Percentiles rank a stretch among this genome's conserved stretches.
These are phyloP conservation scores for Xiphophorus couchianus DNA, from an alignment of 2,113 vertebrate genomes.

Conservation along the genomic window DNA sequence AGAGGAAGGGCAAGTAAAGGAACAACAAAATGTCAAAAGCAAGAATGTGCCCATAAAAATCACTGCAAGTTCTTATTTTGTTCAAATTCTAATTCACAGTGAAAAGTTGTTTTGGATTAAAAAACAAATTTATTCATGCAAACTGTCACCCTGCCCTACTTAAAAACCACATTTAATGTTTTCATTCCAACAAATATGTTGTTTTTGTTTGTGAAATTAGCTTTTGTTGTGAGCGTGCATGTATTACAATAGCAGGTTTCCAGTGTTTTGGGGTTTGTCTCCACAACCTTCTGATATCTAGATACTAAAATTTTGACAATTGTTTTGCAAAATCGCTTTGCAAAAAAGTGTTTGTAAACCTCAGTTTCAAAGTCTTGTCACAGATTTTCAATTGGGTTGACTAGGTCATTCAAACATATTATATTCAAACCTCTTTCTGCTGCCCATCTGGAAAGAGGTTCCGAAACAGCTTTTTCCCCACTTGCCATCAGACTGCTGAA, in stretches of 20 bases:
- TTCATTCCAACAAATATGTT: background rate
- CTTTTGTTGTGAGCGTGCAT: background rate
- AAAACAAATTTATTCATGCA: slow-evolving; percentile 4
- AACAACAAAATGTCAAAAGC: slow-evolving; percentile 18
- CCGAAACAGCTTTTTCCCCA: too few relatives aligned
- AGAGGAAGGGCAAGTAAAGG: slow-evolving; percentile 35
- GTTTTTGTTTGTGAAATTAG: background rate
- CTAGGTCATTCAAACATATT: too few relatives aligned
- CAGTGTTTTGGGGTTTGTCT: background rate
- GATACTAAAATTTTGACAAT: background rate
- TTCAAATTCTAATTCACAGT: slow-evolving; percentile 3
- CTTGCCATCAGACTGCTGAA: too few relatives aligned
- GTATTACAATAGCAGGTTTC: background rate
- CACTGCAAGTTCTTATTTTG: slow-evolving; percentile 26
- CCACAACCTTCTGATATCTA: background rate
- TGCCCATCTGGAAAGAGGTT: too few relatives aligned
- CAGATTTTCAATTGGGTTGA: too few relatives aligned
- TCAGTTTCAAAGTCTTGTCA: too few relatives aligned
- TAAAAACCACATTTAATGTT: background rate
- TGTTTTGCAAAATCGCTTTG: too few relatives aligned
- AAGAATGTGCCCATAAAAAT: slow-evolving; percentile 63
- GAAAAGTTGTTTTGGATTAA: background rate
- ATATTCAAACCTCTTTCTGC: too few relatives aligned
- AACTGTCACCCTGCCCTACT: background rate
- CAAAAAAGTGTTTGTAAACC: too few relatives aligned